Evolutionary conservation across 2,888 invertebrate species (phyloP).

Genomic region (Dascillus cervinus): DNA sequence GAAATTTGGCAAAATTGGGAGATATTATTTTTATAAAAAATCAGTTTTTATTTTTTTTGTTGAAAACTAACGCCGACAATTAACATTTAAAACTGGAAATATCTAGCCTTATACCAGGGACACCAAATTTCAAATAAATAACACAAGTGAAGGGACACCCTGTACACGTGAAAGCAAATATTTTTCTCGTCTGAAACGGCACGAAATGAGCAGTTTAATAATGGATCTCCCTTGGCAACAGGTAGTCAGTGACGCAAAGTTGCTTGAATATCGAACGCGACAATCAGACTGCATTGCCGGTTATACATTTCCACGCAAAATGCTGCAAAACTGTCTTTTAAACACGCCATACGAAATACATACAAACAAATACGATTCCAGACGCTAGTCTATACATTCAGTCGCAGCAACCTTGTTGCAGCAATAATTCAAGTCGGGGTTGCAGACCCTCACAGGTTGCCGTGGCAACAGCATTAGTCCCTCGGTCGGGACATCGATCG

Average conservation of each 20-base stretch:
- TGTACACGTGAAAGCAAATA: no score
- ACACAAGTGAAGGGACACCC: no score
- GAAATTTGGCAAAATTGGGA: no score
- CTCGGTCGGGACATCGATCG: constrained; percentile 41
- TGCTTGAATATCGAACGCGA: constrained; percentile 6
- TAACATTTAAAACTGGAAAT: no score
- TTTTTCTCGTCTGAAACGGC: no score
- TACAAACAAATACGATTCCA: constrained; percentile 23
- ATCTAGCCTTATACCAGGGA: no score
- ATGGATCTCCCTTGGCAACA: constrained; percentile 24
- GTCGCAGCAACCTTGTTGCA: constrained; percentile 37
- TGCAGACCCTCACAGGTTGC: constrained; percentile 45
- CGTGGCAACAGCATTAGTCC: constrained; percentile 43
- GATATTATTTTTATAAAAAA: no score
- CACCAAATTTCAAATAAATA: no score
- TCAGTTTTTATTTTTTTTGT: no score
- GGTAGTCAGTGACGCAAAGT: constrained; percentile 22
- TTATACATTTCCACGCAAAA: constrained; percentile 6
- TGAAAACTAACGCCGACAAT: no score
- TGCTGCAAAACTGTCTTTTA: constrained; percentile 11
- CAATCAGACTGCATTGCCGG: constrained; percentile 6
- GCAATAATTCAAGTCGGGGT: constrained; percentile 45
- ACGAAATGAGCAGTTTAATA: no score
- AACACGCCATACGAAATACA: no score
- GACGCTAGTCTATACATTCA: constrained; percentile 25